Base-by-base conservation (phyloP, 2,888 invertebrate genomes). In the Tupiocoris notatus region DNA sequence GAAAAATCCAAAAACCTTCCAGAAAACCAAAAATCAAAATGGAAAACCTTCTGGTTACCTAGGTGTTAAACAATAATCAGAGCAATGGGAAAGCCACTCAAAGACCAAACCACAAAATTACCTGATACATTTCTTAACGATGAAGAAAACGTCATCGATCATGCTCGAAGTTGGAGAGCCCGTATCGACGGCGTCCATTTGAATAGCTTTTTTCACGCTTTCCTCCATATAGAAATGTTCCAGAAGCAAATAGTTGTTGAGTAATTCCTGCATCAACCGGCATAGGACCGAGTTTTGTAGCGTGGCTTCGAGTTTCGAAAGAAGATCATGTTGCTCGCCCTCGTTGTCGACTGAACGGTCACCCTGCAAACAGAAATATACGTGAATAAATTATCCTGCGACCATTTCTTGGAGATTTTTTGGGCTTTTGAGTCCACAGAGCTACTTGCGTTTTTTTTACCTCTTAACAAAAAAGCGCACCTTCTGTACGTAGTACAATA, bases 91-190 rank as follows among this genome's bases (percentile, higher is more conserved):
- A n/a, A n/a, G n/a, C n/a, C n/a, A n/a, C n/a, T n/a, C n/a, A n/a
- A n/a, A n/a, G n/a, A n/a, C n/a, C n/a, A n/a, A n/a, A n/a, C n/a
- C n/a, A n/a, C n/a, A n/a, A 17, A 64, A 79, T 79, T 83, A 90
- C 93, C 92, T 88, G 68, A 98, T 92, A 81, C 96, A 95, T 86
- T 98, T 98, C 82, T 96, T 91, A 1, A 98, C 90, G 80, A 99
- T 96, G 84, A 95, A 99, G 85, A 98, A 98, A 0, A 97, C 93
- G 84, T 99, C 98, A 84, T 99, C 99, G 0, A 98, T 93, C 87
- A 99, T 91, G 80, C 95, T 96, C 1, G 96, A 96, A 0, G 91
- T 91, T 80, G 91, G 88, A 77, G 89, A 89, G 2, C 90, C 90
- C n/a, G 87, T 85, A 80, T 92, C 92, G 23, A 91, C 86, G 0